Evolutionary conservation across 1,140 invertebrate species (phyloP).

Genomic region (Scaptodrosophila lebanonensis): DNA sequence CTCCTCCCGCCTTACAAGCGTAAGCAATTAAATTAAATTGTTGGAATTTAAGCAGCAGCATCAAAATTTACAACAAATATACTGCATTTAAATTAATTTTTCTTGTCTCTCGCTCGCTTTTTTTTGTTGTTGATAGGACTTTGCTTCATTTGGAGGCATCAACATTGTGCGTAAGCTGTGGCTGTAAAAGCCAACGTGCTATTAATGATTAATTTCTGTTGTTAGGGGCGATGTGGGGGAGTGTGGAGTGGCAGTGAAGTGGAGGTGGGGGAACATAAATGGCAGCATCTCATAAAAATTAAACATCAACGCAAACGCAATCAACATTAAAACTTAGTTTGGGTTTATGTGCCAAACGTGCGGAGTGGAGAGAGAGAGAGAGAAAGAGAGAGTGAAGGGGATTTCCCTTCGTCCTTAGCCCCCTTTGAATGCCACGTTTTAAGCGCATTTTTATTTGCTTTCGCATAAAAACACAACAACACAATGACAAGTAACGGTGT

Average conservation of each 20-base stretch:
- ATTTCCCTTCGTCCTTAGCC: too few relatives aligned
- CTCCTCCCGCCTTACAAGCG: constrained; percentile 27
- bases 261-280: not conserved
- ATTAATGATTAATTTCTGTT: constrained; percentile 64
- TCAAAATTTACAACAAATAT: constrained; percentile 59
- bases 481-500: constrained; percentile 41
- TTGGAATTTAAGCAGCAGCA: constrained; percentile 54
- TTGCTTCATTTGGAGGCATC: too few relatives aligned
- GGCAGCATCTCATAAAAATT: constrained; percentile 60
- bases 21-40: constrained; percentile 63
- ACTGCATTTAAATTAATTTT: constrained; percentile 67
- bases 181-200: constrained; percentile 1
- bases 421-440: too few relatives aligned
- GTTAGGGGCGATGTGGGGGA: not conserved
- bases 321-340: constrained; percentile 67
- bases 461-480: constrained; percentile 56
- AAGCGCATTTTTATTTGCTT: constrained; percentile 67
- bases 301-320: constrained; percentile 67
- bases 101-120: not conserved
- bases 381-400: too few relatives aligned
- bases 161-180: constrained; percentile 30
- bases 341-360: constrained; percentile 30
- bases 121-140: too few relatives aligned
- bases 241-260: not conserved
- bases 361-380: too few relatives aligned